Base-by-base conservation (phyloP, 2,797 vertebrate species). In the Mormyrus hasselquistii region DNA sequence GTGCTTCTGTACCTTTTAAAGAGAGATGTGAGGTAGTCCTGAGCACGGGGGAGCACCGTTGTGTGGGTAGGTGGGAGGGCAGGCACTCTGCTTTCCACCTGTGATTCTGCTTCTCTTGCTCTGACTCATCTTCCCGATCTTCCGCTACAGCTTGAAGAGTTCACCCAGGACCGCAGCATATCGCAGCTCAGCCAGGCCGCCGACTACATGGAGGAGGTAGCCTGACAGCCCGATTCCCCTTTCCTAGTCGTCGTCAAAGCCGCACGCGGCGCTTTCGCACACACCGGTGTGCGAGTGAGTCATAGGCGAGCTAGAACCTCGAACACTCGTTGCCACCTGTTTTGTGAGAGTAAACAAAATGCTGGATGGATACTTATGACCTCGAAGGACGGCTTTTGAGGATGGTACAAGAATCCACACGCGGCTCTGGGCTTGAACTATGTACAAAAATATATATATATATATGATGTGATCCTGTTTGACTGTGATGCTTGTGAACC, bases 141-240 rank as follows among this genome's bases (percentile, higher is more conserved):
- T 44, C 29, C 85, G 62, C 6, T 69, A 8, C 8, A 98, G 97
- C 93, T 97, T 0, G 97, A 98, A 19, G 97, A 97, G 87, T 92
- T 95, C 92, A 99, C 98, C 0, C 95, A 97, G 94, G 98, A 99
- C 93, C 92, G 96, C 84, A 98, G 97, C 12, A 86, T 97, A 69
- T 99, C 98, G 44, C 97, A 98, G 92, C 94, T 97, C 90, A 98
- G 96, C 0, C 96, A 96, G 0, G 94, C 94, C 8, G 97, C 95
- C 0, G 98, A 99, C 92, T 99, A 98, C 91, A 95, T 99, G 91
- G 98, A 99, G 93, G 97, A 98, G 0, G 97, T 99, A 84, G 92
- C 96, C 0, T 98, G 96, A 96, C 29, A 22, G 0, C n/a, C 10
- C 41, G 2, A 50, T 52, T 82, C 89, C n/a, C 76, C n/a, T 49